Percentiles rank a stretch among this genome's conserved stretches.
Conservation (phyloP, 2,113 vertebrate genomes). For the Nothoprocta pentlandii region DNA sequence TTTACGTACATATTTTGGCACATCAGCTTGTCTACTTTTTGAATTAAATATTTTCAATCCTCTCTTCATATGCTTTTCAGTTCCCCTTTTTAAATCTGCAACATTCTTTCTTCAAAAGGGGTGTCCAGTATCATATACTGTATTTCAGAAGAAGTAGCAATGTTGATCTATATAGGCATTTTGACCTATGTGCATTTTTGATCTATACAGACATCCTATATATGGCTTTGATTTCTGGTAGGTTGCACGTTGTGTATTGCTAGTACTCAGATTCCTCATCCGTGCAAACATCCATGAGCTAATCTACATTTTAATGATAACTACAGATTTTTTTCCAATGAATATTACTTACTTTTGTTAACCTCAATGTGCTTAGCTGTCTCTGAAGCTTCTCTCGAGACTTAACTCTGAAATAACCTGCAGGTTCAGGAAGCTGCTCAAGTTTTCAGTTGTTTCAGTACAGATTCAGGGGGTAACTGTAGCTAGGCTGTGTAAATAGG, state of each 20-base stretch:
- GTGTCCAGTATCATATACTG: rapidly evolving
- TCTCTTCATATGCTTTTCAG: not conserved
- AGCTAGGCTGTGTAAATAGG: not conserved
- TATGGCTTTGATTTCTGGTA: not conserved
- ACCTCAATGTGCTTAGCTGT: rapidly evolving
- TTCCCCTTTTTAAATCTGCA: not conserved
- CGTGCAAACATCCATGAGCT: rapidly evolving
- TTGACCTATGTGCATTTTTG: too few species aligned
- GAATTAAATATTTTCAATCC: not conserved
- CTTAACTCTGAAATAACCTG: not conserved
- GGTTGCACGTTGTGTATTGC: not conserved
- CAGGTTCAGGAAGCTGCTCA: not conserved
- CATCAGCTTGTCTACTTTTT: not conserved
- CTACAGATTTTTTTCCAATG: not conserved
- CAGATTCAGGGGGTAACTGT: rapidly evolving
- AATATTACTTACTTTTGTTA: not conserved
- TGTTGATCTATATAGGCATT: not conserved
- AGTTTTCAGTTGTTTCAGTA: not conserved
- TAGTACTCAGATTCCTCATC: not conserved
- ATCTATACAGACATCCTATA: too few species aligned
- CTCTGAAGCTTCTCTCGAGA: not conserved
- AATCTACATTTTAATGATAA: too few species aligned
- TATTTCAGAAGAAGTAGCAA: not conserved
- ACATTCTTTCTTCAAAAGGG: not conserved
- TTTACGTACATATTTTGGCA: not conserved